phyloP scores from a whole-genome alignment of 2,888 invertebrate species.

The Seira ritae region DNA sequence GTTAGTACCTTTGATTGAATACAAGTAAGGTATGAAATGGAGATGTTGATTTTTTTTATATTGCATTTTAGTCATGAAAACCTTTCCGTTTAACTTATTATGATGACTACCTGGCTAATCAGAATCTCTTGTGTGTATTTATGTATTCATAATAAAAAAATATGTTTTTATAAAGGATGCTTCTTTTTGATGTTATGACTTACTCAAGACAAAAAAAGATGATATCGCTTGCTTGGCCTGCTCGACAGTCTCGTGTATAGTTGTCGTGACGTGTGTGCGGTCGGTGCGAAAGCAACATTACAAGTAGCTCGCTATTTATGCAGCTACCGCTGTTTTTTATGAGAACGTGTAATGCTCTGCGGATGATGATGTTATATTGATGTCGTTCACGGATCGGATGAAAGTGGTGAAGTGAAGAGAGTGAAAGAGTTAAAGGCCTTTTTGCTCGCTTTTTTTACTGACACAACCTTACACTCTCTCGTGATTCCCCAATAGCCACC shows the following conservation, averaged over 20 bases:
- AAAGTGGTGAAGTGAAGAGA: constrained; percentile 60
- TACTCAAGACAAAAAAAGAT: constrained; percentile 12
- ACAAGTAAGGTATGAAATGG: neutral
- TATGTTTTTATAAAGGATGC: neutral
- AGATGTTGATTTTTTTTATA: neutral
- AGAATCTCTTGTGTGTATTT: too few species aligned
- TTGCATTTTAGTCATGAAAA: too few species aligned
- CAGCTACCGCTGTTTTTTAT: constrained; percentile 20
- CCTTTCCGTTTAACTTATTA: too few species aligned
- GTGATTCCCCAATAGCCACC: constrained; percentile 38
- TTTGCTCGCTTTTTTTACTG: constrained; percentile 19
- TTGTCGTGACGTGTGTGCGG: constrained; percentile 47
- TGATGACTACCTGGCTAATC: too few species aligned
- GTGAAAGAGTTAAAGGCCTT: constrained; percentile 65
- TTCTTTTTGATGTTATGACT: constrained; percentile 27
- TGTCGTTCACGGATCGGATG: constrained; percentile 59
- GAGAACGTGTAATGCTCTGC: neutral
- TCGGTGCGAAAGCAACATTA: constrained; percentile 49
- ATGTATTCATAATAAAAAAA: neutral
- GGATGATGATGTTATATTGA: constrained; percentile 35
- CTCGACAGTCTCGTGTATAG: constrained; percentile 12
- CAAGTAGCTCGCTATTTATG: constrained; percentile 28
- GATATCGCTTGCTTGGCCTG: neutral
- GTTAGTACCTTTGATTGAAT: neutral
- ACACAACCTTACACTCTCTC: constrained; percentile 23